phyloP scores from a whole-genome alignment of 2,113 vertebrate species.

The Archilochus colubris region DNA sequence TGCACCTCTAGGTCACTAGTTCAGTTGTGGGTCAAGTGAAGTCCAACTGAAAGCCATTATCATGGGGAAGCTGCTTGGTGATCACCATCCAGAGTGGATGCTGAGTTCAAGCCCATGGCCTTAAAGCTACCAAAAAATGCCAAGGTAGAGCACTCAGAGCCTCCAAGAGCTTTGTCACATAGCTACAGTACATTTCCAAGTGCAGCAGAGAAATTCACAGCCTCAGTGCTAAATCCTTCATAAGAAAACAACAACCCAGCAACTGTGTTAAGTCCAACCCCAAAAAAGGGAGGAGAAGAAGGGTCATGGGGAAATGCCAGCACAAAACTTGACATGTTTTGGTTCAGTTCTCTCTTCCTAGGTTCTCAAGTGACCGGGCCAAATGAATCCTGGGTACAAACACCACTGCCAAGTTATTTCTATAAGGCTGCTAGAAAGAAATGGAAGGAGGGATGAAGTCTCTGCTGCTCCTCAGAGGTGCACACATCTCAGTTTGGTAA shows the following conservation, averaged over 20 bases:
- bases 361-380: not conserved
- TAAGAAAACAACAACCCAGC: fast-evolving
- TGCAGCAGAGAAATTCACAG: not conserved
- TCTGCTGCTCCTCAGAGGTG: not conserved
- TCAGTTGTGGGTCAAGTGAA: constrained; percentile 40
- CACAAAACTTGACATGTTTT: not conserved
- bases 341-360: not conserved
- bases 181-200: not conserved
- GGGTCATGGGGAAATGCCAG: not conserved
- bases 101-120: not conserved
- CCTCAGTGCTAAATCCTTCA: fast-evolving
- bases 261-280: fast-evolving
- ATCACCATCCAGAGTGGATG: not conserved
- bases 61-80: not conserved
- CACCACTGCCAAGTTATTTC: not conserved
- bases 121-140: not conserved
- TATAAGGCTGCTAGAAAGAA: not conserved
- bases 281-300: not conserved
- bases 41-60: not conserved
- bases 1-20: constrained; percentile 39
- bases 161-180: not conserved
- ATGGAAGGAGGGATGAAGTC: not conserved
- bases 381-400: not conserved
- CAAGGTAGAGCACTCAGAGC: not conserved
- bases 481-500: not conserved